Base-by-base conservation (phyloP, 2,797 vertebrate genomes). In the Thalassophryne amazonica region DNA sequence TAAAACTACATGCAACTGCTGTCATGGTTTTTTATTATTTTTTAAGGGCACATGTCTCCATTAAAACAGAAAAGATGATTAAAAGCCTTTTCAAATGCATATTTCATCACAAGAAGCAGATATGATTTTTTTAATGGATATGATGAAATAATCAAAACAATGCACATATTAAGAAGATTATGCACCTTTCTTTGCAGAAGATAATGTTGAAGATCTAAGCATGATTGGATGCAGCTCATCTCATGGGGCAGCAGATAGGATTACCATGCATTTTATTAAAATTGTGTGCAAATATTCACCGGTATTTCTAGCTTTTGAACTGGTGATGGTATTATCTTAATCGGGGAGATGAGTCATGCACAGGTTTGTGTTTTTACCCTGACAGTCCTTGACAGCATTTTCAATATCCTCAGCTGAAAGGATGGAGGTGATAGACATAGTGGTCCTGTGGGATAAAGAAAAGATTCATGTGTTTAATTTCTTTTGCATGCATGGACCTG, bases 341-440 rank as follows among this genome's bases (percentile, higher is more conserved):
- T 24, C 5, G 24, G 12, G 29, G 13, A 21, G 12, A 55, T 32
- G 11, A 32, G 11, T 17, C 14, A 23, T 12, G n/a, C 11, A 29
- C 19, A 10, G 19, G 6, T 21, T 10, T 7, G 7, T 21, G 7
- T 24, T 21, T 24, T 5, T 86, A 98, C 97, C 96, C 96, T 94
- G 92, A 90, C 95, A 99, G 84, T 96, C 95, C 81, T 93, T 93
- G 72, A 98, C 73, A 48, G 95, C 97, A 20, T 93, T 95, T 19
- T 93, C 91, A n/a, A 98, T 95, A 80, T 93, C 97, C 2, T 93
- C 92, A 64, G 94, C 90, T 16, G 90, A 93, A 32, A 99, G 94
- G 55, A 98, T 76, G 33, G 95, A 94, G 25, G 90, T 93, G 72
- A 99, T 92, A 60, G 93, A 97, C 96, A 99, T 99, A 51, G 85